Evolutionary conservation across 1,140 invertebrate genomes (phyloP), one percentile per base, ranked within the genome.

Genomic region (Bursaphelenchus mucronatus): DNA sequence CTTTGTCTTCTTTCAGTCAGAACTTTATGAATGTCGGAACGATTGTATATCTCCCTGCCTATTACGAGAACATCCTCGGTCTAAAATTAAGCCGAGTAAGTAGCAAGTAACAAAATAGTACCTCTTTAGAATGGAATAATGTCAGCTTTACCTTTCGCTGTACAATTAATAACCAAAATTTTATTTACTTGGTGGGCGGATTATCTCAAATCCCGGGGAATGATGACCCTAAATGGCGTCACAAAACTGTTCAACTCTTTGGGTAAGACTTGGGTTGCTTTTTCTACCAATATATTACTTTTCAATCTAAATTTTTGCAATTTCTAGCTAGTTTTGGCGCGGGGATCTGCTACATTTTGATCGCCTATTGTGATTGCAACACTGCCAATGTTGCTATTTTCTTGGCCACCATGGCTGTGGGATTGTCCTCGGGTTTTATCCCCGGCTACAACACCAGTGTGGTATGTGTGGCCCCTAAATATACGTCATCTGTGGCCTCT

Each of bases 11-110:
- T 47, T 79, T 79, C 49, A 70, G 71, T 44, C 78, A 79, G 49
- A 72, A 77, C 53, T 79, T 81, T 63, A 73, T 79, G 56, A 81
- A 77, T n/a, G 77, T 79, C 15, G 79, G 79, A 43, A 80, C 68
- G 19, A 63, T 81, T 21, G 80, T 81, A 13, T 79, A 79, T 46
- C 55, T 79, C 43, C 77, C 77, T n/a, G 61, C 72, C 19, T 79
- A 79, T 56, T 79, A 79, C 51, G 69, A 76, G 45, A 79, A 59
- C n/a, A 70, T 81, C 7, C 63, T 82, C 13, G 68, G 72, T 15
- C 66, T 82, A 66, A 71, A 77, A 58, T 61, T 79, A 19, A 56
- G 70, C 51, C 61, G 70, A 46, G 76, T 80, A 68, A 54, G 66
- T 64, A 51, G 30, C 19, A 41, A 40, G 40, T 3, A 15, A 66